Conservation (phyloP, 2,888 invertebrate species). For the Mythimna pallens region DNA sequence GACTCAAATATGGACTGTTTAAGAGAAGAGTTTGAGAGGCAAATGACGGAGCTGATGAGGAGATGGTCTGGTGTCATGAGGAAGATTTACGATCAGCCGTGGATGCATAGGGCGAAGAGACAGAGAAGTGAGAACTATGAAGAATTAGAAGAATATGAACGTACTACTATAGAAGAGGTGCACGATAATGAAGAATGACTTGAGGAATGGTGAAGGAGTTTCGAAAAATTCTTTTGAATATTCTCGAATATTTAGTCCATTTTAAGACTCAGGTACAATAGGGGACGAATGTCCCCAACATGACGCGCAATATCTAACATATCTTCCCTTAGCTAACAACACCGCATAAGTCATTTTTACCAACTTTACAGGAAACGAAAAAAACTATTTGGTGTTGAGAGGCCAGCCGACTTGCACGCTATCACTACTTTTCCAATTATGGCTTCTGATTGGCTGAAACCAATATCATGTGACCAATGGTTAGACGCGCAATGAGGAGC, state of each 20-base stretch:
- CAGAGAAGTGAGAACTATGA: constrained; percentile 66
- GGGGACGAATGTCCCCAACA: too few species aligned
- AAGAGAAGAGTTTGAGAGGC: constrained; percentile 78
- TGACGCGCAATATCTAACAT: too few species aligned
- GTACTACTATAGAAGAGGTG: constrained; percentile 57
- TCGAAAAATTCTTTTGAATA: background rate
- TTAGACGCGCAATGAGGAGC: too few species aligned
- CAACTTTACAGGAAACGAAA: too few species aligned
- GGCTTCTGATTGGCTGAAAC: too few species aligned
- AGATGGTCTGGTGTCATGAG: constrained; percentile 75
- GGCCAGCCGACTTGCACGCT: too few species aligned
- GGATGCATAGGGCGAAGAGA: constrained; percentile 71
- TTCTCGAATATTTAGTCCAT: background rate
- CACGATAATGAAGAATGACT: constrained; percentile 15
- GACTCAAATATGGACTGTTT: constrained; percentile 75
- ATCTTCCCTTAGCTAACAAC: too few species aligned
- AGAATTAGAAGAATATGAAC: constrained; percentile 50
- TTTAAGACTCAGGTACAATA: background rate
- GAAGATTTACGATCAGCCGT: constrained; percentile 69
- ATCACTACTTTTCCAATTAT: too few species aligned
- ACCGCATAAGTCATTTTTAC: too few species aligned
- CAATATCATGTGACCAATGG: too few species aligned
- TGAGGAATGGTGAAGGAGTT: background rate
- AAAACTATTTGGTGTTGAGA: too few species aligned
- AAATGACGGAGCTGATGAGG: constrained; percentile 76